Conservation (phyloP, 2,797 vertebrate species). For the Acropternis orthonyx region DNA sequence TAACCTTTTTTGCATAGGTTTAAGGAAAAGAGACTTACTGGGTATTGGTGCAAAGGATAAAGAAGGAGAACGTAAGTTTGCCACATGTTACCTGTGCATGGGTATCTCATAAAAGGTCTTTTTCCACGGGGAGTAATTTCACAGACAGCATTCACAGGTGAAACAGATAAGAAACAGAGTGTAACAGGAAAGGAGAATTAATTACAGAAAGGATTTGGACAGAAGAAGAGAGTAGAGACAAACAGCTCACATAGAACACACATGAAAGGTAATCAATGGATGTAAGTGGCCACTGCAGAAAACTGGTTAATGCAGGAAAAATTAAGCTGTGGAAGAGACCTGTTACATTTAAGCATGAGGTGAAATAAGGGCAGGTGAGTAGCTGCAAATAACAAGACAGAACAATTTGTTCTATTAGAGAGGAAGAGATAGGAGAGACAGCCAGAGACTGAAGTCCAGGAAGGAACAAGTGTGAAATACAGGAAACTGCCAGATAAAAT, state of each 20-base stretch:
- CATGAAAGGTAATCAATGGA: neutral
- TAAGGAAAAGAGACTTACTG: neutral
- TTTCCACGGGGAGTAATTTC: neutral
- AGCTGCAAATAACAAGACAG: neutral
- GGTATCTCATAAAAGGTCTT: neutral
- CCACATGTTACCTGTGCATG: neutral
- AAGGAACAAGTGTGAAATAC: constrained; percentile 17
- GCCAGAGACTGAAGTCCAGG: neutral
- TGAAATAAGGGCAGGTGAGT: neutral
- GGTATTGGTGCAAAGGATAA: neutral
- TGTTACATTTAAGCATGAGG: neutral
- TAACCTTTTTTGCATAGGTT: neutral
- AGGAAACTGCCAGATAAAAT: constrained; percentile 21
- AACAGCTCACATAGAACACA: neutral
- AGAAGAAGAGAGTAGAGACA: neutral
- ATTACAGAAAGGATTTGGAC: neutral
- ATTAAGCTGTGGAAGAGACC: neutral
- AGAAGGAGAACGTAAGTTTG: neutral
- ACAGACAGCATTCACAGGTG: neutral
- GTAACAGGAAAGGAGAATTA: neutral
- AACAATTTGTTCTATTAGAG: neutral
- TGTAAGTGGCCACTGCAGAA: neutral
- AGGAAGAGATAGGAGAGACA: constrained; percentile 6
- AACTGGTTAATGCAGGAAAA: neutral
- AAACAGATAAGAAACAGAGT: neutral